phyloP scores from a whole-genome alignment of 35 echinoderm and acorn worm species.

The Heliocidaris erythrogramma region DNA sequence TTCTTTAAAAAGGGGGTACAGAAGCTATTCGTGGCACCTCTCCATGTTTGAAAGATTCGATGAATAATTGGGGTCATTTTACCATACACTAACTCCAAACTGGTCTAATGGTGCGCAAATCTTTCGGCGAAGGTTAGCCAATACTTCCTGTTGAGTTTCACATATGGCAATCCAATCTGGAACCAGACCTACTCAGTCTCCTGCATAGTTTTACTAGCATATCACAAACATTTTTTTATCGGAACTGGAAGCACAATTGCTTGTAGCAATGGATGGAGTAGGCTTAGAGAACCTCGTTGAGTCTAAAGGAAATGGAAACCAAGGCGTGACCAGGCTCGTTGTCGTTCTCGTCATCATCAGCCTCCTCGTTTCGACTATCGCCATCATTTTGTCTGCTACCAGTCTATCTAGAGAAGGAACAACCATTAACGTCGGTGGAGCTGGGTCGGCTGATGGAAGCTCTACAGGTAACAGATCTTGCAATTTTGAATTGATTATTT shows the following conservation, averaged over 20 bases:
- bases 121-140: not conserved
- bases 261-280: not conserved
- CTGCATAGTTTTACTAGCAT: not conserved
- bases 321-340: not conserved
- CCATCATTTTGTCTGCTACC: constrained; percentile 25
- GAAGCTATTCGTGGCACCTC: too few species aligned
- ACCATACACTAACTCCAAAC: too few species aligned
- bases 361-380: not conserved
- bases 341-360: not conserved
- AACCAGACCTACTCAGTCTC: not conserved
- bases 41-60: too few species aligned
- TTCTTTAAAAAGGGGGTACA: too few species aligned
- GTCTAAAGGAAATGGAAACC: not conserved
- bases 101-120: too few species aligned
- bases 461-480: not conserved
- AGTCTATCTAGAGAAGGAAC: not conserved
- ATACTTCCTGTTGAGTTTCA: not conserved
- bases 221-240: not conserved
- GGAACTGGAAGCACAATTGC: not conserved
- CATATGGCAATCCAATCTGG: not conserved
- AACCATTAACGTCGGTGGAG: not conserved
- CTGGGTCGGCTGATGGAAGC: not conserved
- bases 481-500: too few species aligned
- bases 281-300: not conserved
- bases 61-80: too few species aligned